Evolutionary conservation across 2,797 vertebrate species (phyloP), one percentile per base, ranked within the genome.

Genomic region (Glossophaga mutica): DNA sequence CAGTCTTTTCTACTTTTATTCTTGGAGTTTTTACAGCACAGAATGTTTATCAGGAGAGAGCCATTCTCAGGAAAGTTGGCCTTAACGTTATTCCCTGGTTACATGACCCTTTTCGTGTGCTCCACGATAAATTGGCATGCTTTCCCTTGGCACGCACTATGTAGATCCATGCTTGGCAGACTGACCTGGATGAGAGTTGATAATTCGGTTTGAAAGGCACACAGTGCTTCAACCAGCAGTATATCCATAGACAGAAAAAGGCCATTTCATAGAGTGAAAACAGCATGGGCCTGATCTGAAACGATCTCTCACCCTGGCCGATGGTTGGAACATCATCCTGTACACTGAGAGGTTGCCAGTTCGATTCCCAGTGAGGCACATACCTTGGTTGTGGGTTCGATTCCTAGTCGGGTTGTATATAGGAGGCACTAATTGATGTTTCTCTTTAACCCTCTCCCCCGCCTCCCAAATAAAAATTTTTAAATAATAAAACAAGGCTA

Each of bases 51-150:
- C 98, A 52, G 98, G 96, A 1, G 99, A 99, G 99, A 99, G 95
- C 99, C 99, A 93, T 98, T 99, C 91, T 98, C 98, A 67, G 99
- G 99, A 94, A 99, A 99, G 88, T 99, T 98, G n/a, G 99, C 99
- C 88, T 99, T 99, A 97, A 99, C 50, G 21, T 46, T 46, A 99
- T 92, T 99, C 98, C 95, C 99, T 99, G 96, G 99, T 99, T 62
- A 99, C 99, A 81, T 98, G 99, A 78, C 99, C 99, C 92, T 99
- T 99, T 94, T 99, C 99, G 96, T 99, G 99, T 0, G 99, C 99
- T 71, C 99, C 99, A 91, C 99, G 99, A 88, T 99, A 98, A 94
- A 98, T 98, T 16, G 99, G 99, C 99, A 99, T 99, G 42, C 99
- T 99, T 98, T 99, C 99, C 94, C 99, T 99, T 95, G 99, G 85